Base-by-base conservation (phyloP, 2,113 vertebrate species). In the Cebidichthys violaceus region DNA sequence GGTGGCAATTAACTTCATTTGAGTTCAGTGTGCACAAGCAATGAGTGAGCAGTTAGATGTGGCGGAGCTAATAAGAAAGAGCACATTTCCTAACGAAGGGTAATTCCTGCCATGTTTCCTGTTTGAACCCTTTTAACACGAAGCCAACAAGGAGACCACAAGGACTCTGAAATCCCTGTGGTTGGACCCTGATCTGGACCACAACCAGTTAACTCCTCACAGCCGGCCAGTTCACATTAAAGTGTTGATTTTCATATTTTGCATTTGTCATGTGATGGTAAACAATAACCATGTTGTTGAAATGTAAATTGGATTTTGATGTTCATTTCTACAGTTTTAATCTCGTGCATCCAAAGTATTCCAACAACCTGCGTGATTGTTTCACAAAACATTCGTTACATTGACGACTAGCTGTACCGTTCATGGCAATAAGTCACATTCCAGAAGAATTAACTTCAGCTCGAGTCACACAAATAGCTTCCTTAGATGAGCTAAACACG, bases 1-100 rank as follows among this genome's bases (percentile, higher is more conserved):
- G 84, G 75, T 22, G 67, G 57, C 84, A 82, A 57, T 90, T 86
- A 87, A 86, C 87, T 87, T 90, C 66, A 83, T 89, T 88, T 84
- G 37, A 83, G 86, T 85, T 83, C 59, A 77, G 85, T 87, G 11
- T 88, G 84, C 85, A 85, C 72, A 86, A 87, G 83, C 75, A 77
- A 62, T 14, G 75, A 88, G 85, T 65, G 8, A 60, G 65, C 18
- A 5, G 69, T 87, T 3, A 88, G 84, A 91, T 91, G 91, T 89
- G 89, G 88, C 22, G 72, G 9, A 1, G 66, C 59, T 89, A 87
- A 88, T 84, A 67, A 88, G 86, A 88, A 87, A 82, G 88, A 64
- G 41, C 75, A 55, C 75, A 62, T 88, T 64, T 50, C 17, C 65
- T 75, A 83, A 86, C 41, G 73, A 81, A 71, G 87, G 86, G 66